A percentile compares a stretch with the other conserved stretches of the same genome.
These are phyloP conservation scores for Cyprinodon variegatus DNA, from an alignment of 2,113 vertebrate species.

Conservation along the genomic window DNA sequence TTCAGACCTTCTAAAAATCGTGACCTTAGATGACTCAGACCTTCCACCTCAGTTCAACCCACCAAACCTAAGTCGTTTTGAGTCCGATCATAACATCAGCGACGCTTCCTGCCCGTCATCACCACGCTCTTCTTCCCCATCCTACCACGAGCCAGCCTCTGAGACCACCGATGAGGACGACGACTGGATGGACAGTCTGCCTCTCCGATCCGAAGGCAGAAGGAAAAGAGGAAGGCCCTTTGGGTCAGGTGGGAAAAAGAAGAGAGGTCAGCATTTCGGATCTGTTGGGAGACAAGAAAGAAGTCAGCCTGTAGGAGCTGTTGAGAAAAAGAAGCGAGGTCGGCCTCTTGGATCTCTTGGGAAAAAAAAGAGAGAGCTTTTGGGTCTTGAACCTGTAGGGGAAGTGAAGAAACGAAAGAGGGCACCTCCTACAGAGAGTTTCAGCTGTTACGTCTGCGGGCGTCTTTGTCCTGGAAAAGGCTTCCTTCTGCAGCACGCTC, in stretches of 20 bases:
- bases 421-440: neutral
- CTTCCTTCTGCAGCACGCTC: slow-evolving; percentile 58
- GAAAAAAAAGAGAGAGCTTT: slow-evolving; percentile 15
- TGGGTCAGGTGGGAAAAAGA: neutral
- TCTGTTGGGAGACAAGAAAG: neutral
- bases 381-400: neutral
- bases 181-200: slow-evolving; percentile 5
- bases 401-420: slow-evolving; percentile 13
- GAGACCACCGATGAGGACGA: slow-evolving; percentile 3
- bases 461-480: slow-evolving; percentile 54
- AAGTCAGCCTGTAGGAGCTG: neutral
- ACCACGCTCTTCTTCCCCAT: neutral
- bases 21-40: neutral
- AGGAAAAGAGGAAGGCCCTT: neutral
- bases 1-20: neutral
- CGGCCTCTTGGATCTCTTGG: neutral
- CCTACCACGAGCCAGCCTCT: neutral
- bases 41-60: neutral
- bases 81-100: neutral
- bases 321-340: neutral
- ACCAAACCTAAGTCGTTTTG: neutral
- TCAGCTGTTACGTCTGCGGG: slow-evolving; percentile 40
- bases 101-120: fast-evolving
- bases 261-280: neutral
- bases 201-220: neutral